phyloP scores from a whole-genome alignment of 2,113 vertebrate species.

The Pseudois nayaur region DNA sequence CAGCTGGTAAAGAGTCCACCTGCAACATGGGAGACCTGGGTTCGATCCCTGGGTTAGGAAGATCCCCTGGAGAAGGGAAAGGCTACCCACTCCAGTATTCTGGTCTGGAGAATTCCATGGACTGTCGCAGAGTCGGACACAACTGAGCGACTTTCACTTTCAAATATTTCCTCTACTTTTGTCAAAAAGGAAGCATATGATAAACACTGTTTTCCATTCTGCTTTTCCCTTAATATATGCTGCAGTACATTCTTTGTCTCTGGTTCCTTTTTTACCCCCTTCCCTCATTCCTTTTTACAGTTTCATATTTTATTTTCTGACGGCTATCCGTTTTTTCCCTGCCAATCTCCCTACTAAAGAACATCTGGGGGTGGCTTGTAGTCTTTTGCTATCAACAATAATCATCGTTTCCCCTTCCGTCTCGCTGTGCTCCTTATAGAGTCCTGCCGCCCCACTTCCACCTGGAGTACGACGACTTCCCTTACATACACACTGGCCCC shows the following conservation, averaged over 20 bases:
- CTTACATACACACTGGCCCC: background rate
- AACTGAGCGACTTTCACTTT: background rate
- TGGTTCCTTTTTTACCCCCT: background rate
- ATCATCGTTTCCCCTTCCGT: background rate
- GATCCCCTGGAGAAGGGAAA: background rate
- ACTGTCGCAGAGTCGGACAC: background rate
- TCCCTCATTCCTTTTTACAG: background rate
- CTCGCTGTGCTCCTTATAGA: background rate
- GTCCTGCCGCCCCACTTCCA: background rate
- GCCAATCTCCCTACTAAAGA: background rate
- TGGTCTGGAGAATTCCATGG: background rate
- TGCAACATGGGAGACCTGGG: background rate
- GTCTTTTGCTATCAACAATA: background rate
- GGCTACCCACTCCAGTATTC: background rate
- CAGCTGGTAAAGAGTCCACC: background rate
- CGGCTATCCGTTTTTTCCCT: background rate
- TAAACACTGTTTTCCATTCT: background rate
- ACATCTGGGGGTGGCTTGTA: background rate
- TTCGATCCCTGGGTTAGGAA: background rate
- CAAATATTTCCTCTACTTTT: background rate
- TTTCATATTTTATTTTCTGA: background rate
- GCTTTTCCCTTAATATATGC: background rate
- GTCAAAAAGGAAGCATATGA: background rate
- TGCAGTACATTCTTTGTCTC: background rate
- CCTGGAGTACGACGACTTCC: background rate